These are phyloP conservation scores for Pyrgus malvae DNA, from an alignment of 2,888 invertebrate species.

Conservation along the genomic window DNA sequence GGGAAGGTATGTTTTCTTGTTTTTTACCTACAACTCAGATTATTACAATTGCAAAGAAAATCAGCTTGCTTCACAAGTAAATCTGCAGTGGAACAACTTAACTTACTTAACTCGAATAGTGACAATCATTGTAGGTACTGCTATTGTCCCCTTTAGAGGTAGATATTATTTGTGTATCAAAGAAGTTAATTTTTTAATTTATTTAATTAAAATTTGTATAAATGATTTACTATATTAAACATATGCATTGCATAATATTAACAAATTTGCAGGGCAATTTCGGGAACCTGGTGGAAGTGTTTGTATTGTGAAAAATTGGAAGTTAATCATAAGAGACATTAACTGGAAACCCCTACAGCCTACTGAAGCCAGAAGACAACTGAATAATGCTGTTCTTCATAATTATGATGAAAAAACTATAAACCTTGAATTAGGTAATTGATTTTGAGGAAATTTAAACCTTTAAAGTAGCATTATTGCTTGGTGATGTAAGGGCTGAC, in stretches of 20 bases:
- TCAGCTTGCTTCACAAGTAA: too few relatives aligned
- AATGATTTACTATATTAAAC: not conserved
- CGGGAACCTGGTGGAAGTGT: conserved; percentile 90
- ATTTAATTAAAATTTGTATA: too few relatives aligned
- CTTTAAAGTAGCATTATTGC: too few relatives aligned
- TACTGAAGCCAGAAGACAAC: conserved; percentile 89
- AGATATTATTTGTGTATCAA: too few relatives aligned
- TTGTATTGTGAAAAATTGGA: conserved; percentile 88
- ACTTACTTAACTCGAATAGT: too few relatives aligned
- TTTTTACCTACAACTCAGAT: not conserved
- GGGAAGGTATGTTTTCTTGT: conserved; percentile 55
- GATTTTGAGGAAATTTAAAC: too few relatives aligned
- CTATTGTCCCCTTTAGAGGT: too few relatives aligned
- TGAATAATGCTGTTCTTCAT: conserved; percentile 90
- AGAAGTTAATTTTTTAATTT: too few relatives aligned
- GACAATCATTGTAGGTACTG: too few relatives aligned
- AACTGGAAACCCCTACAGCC: conserved; percentile 91
- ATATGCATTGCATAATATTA: not conserved
- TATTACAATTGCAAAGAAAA: too few relatives aligned
- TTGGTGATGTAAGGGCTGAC: too few relatives aligned
- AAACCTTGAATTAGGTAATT: conserved; percentile 78
- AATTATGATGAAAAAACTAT: conserved; percentile 79
- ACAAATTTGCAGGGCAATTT: conserved; percentile 85
- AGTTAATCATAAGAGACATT: conserved; percentile 90
- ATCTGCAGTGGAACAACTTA: too few relatives aligned